phyloP scores from a whole-genome alignment of 30 jellyfish, hydroid and myxozoan genomes.

The Aurelia aurita region DNA sequence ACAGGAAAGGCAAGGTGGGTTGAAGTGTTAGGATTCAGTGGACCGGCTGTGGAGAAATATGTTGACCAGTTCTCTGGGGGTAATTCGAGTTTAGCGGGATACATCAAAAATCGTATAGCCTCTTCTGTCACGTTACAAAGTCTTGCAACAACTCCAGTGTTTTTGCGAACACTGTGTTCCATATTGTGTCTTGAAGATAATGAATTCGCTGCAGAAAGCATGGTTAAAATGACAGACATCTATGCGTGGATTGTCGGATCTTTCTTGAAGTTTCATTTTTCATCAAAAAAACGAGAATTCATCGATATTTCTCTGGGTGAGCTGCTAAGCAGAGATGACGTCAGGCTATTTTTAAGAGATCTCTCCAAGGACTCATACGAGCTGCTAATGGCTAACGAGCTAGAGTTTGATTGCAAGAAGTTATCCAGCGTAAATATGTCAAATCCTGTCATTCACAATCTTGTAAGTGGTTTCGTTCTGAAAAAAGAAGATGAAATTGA shows the following conservation, averaged over 20 bases:
- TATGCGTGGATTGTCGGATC: not conserved
- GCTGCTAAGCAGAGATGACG: not conserved
- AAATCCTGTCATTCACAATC: not conserved
- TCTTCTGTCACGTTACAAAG: not conserved
- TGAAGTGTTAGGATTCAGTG: not conserved
- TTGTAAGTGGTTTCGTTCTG: not conserved
- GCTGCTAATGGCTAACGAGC: not conserved
- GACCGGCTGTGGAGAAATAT: not conserved
- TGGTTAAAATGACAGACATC: not conserved
- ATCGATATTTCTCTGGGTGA: not conserved
- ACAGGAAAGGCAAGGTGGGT: not conserved
- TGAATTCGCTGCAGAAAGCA: not conserved
- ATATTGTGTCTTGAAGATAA: not conserved
- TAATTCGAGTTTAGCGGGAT: not conserved
- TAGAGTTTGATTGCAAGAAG: not conserved
- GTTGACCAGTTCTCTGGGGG: not conserved
- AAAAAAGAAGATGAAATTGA: not conserved
- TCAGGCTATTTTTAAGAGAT: not conserved
- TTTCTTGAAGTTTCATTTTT: not conserved
- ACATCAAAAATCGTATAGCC: not conserved
- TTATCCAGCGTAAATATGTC: not conserved
- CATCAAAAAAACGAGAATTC: not conserved
- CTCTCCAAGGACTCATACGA: not conserved
- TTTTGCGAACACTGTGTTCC: constrained; percentile 3
- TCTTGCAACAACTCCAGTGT: constrained; percentile 1